These are phyloP conservation scores for Ptyas mucosa DNA, from an alignment of 2,113 vertebrate species.

Conservation along the genomic window DNA sequence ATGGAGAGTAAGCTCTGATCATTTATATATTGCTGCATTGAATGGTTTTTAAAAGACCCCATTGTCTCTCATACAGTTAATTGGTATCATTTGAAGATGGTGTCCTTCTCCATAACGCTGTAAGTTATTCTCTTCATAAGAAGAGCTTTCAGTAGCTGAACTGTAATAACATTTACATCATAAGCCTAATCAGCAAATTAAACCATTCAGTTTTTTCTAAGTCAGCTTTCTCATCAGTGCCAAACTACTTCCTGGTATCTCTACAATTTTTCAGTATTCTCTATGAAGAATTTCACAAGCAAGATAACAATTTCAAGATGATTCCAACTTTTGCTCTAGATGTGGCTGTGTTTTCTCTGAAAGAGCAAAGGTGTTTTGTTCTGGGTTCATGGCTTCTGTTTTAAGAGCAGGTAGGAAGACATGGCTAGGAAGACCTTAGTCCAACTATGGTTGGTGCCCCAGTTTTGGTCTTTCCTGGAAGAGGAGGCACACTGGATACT, in stretches of 20 bases:
- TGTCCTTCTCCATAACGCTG: neutral
- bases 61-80: conserved; percentile 3
- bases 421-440: neutral
- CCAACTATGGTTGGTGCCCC: neutral
- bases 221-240: neutral
- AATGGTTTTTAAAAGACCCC: neutral
- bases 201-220: neutral
- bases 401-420: neutral
- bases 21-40: conserved; percentile 21
- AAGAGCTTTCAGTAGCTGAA: neutral
- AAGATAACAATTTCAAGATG: neutral
- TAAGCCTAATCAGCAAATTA: neutral
- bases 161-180: neutral
- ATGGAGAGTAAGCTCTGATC: neutral
- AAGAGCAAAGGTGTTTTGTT: neutral
- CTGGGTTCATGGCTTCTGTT: neutral
- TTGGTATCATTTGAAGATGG: conserved; percentile 7
- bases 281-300: neutral
- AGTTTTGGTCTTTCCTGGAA: neutral
- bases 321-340: neutral
- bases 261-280: neutral
- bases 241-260: neutral
- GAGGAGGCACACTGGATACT: neutral
- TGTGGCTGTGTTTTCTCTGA: neutral
- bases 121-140: neutral